Base-by-base conservation (phyloP, 2,797 vertebrate genomes). In the Coreius guichenoti region DNA sequence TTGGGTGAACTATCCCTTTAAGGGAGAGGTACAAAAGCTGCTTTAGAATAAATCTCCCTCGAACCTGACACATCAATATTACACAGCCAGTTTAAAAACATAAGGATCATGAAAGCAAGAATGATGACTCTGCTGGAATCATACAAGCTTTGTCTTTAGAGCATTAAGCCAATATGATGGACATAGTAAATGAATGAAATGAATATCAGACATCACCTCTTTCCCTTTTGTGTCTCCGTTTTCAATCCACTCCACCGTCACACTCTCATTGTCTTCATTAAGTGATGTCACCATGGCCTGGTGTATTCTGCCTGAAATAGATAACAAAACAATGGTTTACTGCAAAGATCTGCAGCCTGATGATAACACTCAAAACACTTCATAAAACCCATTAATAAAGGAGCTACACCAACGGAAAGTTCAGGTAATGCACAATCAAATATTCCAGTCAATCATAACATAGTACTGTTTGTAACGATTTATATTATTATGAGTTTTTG, bases 211-310 rank as follows among this genome's bases (percentile, higher is more conserved):
- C 7, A 31, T 29, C 94, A 99, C 98, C 96, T 99, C 98, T 95
- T 99, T 99, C 83, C 98, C 98, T 95, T 99, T 99, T 87, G 98
- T 99, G 93, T 99, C 98, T 61, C 98, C 98, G 90, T 98, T 99
- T 95, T 99, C 98, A 88, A 99, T 98, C 98, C 98, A 99, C 88
- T 99, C 98, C 91, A 99, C 98, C 0, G 98, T 99, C 91, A 99
- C 97, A 0, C 98, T 98, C 88, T 99, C 98, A 33, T 98, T 98
- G 92, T 99, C 97, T 89, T 99, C 97, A 75, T 98, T 98, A 86
- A 99, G 93, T 0, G 97, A 99, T 0, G 98, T 99, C 91, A 99
- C 98, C 98, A 99, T 99, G 80, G 98, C 98, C 94, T 99, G 97
- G 92, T 99, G 98, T 93, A 99, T 97, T 91, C 98, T 95, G 75